phyloP scores from a whole-genome alignment of 2,113 vertebrate species.

The Heterocephalus glaber region DNA sequence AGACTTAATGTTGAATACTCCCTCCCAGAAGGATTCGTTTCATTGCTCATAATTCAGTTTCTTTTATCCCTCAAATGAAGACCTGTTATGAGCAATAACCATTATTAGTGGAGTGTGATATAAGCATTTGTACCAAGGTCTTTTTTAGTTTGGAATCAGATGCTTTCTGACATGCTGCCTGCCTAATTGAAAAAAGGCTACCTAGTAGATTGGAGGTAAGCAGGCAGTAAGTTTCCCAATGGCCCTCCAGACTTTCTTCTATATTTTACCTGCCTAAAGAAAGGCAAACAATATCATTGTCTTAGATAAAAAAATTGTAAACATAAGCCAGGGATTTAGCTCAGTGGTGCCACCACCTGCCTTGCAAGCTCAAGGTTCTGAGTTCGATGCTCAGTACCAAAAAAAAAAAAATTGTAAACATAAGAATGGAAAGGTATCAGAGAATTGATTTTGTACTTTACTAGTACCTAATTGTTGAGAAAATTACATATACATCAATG shows the following conservation, averaged over 20 bases:
- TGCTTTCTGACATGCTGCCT: not conserved
- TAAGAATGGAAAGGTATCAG: not conserved
- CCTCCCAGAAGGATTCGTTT: not conserved
- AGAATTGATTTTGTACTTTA: not conserved
- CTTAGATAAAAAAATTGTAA: not conserved
- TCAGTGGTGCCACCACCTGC: too few species aligned
- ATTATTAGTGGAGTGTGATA: not conserved
- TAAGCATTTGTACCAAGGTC: not conserved
- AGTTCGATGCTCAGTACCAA: too few species aligned
- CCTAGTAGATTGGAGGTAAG: not conserved
- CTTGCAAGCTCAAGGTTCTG: too few species aligned
- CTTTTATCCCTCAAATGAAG: not conserved
- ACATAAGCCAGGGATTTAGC: too few species aligned
- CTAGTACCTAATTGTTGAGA: not conserved
- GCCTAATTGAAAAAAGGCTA: not conserved
- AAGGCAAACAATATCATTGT: not conserved
- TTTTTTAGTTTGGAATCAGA: not conserved
- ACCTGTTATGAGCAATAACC: not conserved
- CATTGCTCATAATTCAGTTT: conserved; percentile 2
- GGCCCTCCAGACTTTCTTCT: not conserved
- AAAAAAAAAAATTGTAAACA: too few species aligned
- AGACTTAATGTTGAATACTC: not conserved
- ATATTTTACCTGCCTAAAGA: not conserved
- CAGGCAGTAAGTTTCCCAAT: not conserved
- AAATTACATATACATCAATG: not conserved